Evolutionary conservation across 2,888 invertebrate genomes (phyloP), one percentile per base, ranked within the genome.

Genomic region (Thumatha senex): DNA sequence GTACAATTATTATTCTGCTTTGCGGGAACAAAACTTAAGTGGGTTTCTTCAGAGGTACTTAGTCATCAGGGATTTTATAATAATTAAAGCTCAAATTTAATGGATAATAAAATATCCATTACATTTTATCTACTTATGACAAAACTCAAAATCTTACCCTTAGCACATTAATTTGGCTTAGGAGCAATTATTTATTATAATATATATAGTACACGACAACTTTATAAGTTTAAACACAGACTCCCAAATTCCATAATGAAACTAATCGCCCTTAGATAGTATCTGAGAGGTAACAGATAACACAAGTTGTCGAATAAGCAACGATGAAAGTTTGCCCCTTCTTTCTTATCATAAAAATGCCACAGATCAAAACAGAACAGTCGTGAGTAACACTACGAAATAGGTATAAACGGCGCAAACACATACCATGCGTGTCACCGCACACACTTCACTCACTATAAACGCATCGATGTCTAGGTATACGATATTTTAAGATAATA

Each of bases 51-150:
- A 73, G 74, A 72, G 63, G 61, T 68, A 72, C 63, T 45, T 48
- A 83, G 80, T 86, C 82, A 80, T 83, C 79, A 77, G 67, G 80
- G 76, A 83, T 84, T 86, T 87, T 86, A 87, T 82, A 79, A 86
- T 90, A 89, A 88, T 91, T 91, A 91, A 91, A 91, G 90, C 90
- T 91, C 86, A 87, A 87, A 86, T 84, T 82, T 79, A 78, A 82
- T 84, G 81, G 82, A 82, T 82, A 77, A 68, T 67, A 74, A 74
- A 68, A 70, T 72, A 84, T 76, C 79, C 83, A 82, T 77, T 68
- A 70, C 63, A 65, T 63, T 67, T 51, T 41, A 67, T 78, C 72
- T 73, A 78, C 75, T 70, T 63, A 73, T 79, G 75, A 78, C 66
- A 71, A 69, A 78, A 82, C 80, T 72, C 67, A 79, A 82, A 78